A percentile compares a stretch with the other conserved stretches of the same genome.
phyloP scores from a whole-genome alignment of 2,113 vertebrate genomes.

The Turdus rufiventris region DNA sequence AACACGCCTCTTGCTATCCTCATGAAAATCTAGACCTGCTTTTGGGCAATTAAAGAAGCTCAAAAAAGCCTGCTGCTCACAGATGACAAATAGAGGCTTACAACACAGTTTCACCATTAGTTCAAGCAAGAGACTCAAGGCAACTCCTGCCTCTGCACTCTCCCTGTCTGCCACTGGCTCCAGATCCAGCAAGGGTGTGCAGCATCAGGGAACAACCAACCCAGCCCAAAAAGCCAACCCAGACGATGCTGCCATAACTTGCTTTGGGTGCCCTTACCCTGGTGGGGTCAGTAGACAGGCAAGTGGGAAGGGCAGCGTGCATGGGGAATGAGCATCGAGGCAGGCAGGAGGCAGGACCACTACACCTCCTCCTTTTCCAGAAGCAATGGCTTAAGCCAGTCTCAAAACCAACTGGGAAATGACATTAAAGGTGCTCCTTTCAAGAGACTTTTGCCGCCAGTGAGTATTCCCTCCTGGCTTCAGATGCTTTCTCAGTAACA shows the following conservation, averaged over 20 bases:
- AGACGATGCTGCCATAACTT: rapidly evolving
- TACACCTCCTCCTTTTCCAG: not conserved
- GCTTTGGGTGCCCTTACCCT: not conserved
- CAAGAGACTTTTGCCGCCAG: not conserved
- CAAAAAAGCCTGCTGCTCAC: not conserved
- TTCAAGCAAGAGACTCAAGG: not conserved
- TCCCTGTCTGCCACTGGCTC: not conserved
- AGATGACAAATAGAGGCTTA: not conserved
- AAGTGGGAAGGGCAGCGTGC: rapidly evolving
- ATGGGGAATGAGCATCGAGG: not conserved
- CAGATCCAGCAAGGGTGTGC: not conserved
- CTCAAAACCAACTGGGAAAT: not conserved
- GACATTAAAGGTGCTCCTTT: not conserved
- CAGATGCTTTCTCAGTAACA: not conserved
- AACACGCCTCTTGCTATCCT: not conserved
- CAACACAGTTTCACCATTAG: not conserved
- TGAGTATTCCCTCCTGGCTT: not conserved
- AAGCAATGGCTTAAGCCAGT: not conserved
- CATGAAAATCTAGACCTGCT: not conserved
- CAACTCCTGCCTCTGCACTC: rapidly evolving
- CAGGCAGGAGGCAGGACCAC: not conserved
- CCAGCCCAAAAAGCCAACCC: not conserved
- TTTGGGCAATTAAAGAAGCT: not conserved
- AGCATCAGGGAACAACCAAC: not conserved
- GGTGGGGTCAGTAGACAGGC: not conserved